A percentile compares a stretch with the other conserved stretches of the same genome.
These are phyloP conservation scores for Meriones psammophilus DNA, from an alignment of 2,797 vertebrate species.

Conservation along the genomic window DNA sequence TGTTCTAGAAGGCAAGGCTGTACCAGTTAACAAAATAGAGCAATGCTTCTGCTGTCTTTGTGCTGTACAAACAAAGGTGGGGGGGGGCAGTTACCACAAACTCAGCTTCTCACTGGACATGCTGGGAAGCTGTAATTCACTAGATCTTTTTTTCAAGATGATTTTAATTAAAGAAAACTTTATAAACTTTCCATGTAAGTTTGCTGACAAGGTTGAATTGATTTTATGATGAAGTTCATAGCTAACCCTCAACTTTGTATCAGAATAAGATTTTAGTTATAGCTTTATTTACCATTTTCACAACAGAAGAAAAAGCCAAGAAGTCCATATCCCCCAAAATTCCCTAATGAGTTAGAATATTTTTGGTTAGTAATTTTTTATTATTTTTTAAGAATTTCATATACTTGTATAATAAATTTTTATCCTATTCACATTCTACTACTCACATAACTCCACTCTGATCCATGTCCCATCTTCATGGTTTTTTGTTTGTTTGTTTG, in stretches of 20 bases:
- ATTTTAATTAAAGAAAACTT: neutral
- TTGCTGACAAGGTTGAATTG: slow-evolving; percentile 29
- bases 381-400: no score
- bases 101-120: neutral
- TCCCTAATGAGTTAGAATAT: neutral
- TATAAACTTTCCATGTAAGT: slow-evolving; percentile 18
- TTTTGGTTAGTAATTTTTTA: no score
- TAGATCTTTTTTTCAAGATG: neutral
- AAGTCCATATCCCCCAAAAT: neutral
- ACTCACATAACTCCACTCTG: no score
- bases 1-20: neutral
- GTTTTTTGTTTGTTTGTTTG: no score
- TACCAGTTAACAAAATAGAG: neutral
- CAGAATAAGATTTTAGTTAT: slow-evolving; percentile 41
- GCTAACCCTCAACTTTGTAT: neutral
- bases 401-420: no score
- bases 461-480: no score
- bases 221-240: slow-evolving; percentile 29
- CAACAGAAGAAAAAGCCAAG: neutral
- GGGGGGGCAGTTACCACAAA: neutral
- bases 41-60: neutral
- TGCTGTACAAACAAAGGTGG: neutral
- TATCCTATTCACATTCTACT: no score
- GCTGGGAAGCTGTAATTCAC: neutral
- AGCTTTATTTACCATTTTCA: slow-evolving; percentile 55